Conservation (phyloP, 1,140 invertebrate species). For the Orchestia grillus region DNA sequence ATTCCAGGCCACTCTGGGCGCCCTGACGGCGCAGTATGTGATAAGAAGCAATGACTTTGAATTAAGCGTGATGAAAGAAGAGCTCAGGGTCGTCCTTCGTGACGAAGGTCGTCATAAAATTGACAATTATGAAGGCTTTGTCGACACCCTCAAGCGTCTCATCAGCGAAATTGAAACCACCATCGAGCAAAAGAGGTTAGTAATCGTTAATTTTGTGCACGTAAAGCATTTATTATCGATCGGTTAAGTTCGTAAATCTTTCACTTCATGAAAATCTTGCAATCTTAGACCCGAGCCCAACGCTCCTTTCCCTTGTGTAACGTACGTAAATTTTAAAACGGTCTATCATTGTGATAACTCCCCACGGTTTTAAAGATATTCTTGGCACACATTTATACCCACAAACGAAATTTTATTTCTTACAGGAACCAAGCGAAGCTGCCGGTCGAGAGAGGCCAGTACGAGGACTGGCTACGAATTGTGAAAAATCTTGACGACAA, state of each 20-base stretch:
- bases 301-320: too few species aligned
- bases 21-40: neutral
- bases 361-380: too few species aligned
- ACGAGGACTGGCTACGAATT: neutral
- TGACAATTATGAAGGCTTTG: neutral
- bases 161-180: neutral
- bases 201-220: neutral
- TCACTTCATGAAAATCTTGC: too few species aligned
- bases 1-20: neutral
- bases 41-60: neutral
- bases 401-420: neutral
- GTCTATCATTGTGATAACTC: too few species aligned
- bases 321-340: too few species aligned
- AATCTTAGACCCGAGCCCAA: too few species aligned
- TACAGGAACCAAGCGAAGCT: neutral
- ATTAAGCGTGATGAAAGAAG: neutral
- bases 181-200: neutral
- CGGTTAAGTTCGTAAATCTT: too few species aligned
- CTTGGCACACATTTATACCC: neutral
- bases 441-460: neutral
- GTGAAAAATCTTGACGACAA: neutral
- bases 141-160: neutral
- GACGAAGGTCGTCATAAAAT: neutral
- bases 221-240: too few species aligned
- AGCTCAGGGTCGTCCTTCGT: neutral